Base-by-base conservation (phyloP, 1,140 invertebrate genomes). In the Bombus terrestris region DNA sequence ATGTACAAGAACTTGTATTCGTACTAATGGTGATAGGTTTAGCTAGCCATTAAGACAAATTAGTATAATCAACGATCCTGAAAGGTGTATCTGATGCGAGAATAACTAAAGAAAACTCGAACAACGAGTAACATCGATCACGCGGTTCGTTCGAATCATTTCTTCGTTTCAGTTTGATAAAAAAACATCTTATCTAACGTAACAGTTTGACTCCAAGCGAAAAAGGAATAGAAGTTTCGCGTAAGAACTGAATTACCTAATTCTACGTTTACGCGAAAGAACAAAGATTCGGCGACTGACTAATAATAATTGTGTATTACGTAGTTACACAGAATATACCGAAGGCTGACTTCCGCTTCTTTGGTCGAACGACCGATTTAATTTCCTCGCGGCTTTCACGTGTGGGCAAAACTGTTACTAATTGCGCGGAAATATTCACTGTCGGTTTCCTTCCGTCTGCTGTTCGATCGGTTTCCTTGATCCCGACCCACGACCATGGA, bases 311-410 rank as follows among this genome's bases (percentile, higher is more conserved):
- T n/a, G 9, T 10, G 22, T 37, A 78, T 79, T 79, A 71, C 47
- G 39, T 37, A n/a, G 13, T 3, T 28, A 0, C 13, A 28, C 9
- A 79, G 39, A 71, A 47, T 78, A 83, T 43, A 59, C 66, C 85
- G 57, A 82, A 59, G 18, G 25, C 82, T 69, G 71, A 72, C 77
- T 91, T 91, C 90, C 85, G 83, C 84, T 91, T 87, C 64, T 85
- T 88, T 88, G 84, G 82, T 84, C 84, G 89, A 91, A 91, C 80
- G 83, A 79, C 73, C 79, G 91, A 91, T 91, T 88, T 90, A 89
- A 92, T 92, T 92, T 88, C 68, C 81, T 37, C 82, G 74, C 81
- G 90, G 90, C 91, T 92, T 92, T 92, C 92, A 92, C 92, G 89
- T 88, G 89, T 87, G 57, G 76, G 41, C 87, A 79, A 83, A 90